Evolutionary conservation across 2,797 vertebrate species (phyloP).

Genomic region (Zalophus californianus): DNA sequence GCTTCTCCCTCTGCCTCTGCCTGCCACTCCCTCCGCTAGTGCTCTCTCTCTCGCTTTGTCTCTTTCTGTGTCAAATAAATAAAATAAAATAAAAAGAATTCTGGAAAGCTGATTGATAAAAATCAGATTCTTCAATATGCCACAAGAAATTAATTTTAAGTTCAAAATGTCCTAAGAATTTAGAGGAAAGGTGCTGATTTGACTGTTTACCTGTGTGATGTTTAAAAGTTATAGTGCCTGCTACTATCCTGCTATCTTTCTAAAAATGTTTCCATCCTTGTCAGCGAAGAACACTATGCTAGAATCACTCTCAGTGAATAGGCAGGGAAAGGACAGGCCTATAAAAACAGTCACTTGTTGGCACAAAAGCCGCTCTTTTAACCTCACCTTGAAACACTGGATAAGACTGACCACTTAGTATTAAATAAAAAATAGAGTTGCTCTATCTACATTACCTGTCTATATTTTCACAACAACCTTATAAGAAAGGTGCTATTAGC

Average conservation of each 20-base stretch:
- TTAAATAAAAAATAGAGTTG: not conserved
- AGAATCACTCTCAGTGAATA: not conserved
- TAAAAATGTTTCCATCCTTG: not conserved
- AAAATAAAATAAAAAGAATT: not conserved
- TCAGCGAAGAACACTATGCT: not conserved
- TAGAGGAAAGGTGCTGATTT: not conserved
- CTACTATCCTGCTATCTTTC: not conserved
- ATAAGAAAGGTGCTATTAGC: not conserved
- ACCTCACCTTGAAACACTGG: not conserved
- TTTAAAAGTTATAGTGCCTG: not conserved
- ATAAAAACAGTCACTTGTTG: not conserved
- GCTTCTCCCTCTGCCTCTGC: too few species aligned
- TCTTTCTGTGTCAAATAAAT: too few species aligned
- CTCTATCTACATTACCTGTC: not conserved
- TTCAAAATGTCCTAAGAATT: not conserved
- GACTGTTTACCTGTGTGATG: not conserved
- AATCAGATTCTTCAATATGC: not conserved
- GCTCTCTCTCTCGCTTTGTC: too few species aligned
- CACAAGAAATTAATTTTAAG: conserved; percentile 36
- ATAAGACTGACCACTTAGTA: not conserved
- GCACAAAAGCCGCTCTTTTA: not conserved
- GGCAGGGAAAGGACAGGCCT: not conserved
- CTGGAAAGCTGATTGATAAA: not conserved
- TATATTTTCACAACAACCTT: not conserved
- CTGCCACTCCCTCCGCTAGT: too few species aligned